phyloP scores from a whole-genome alignment of 2,113 vertebrate genomes.

The Stictonetta naevosa region DNA sequence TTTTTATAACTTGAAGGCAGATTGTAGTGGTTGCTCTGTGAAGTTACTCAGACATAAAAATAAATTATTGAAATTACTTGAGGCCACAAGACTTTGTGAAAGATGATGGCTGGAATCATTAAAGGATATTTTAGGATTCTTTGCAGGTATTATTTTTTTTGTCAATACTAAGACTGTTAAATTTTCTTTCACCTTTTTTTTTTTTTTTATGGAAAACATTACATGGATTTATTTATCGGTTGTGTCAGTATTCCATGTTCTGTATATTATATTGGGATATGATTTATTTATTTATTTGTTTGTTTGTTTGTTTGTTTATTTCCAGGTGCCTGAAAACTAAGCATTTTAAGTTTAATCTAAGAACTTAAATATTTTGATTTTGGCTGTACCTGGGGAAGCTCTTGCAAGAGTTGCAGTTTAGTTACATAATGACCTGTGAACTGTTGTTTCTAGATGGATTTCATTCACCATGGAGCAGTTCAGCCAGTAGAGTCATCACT shows the following conservation, averaged over 20 bases:
- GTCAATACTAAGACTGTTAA: background rate
- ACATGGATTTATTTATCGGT: background rate
- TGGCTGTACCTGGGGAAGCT: background rate
- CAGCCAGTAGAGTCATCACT: background rate
- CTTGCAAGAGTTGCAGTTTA: background rate
- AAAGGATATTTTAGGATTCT: background rate
- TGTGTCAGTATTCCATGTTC: background rate
- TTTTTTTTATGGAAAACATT: background rate
- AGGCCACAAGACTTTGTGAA: background rate
- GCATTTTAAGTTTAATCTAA: background rate
- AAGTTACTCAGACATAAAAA: constrained; percentile 28
- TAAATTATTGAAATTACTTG: background rate
- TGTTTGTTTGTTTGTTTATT: too few relatives aligned
- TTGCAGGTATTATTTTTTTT: background rate
- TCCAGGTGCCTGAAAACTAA: background rate
- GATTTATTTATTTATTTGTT: background rate
- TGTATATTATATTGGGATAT: background rate
- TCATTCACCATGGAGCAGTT: background rate
- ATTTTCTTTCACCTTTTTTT: background rate
- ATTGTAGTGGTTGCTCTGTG: background rate
- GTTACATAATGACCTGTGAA: background rate
- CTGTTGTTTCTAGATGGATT: background rate
- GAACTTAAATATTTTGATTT: background rate
- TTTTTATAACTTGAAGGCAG: background rate
- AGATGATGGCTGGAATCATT: background rate